Evolutionary conservation across 2,113 vertebrate species (phyloP).

Genomic region (Pholis gunnellus): DNA sequence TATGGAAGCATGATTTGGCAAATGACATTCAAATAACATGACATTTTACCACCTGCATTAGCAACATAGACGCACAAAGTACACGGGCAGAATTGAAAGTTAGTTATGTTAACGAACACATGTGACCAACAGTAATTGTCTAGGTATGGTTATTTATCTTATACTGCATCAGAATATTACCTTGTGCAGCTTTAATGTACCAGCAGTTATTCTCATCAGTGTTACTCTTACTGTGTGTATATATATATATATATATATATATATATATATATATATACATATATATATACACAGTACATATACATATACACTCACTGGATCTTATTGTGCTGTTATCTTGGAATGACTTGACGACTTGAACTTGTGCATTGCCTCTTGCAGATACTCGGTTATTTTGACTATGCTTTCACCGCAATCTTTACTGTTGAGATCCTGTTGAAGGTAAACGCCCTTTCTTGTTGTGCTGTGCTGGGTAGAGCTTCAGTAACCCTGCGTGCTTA

Average conservation of each 20-base stretch:
- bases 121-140: neutral
- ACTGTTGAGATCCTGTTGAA: conserved; percentile 99
- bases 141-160: neutral
- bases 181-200: conserved; percentile 7
- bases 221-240: neutral
- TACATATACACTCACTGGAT: neutral
- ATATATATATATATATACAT: too few species aligned
- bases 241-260: too few species aligned
- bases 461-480: conserved; percentile 74
- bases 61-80: neutral
- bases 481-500: conserved; percentile 77
- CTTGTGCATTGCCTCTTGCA: conserved; percentile 90
- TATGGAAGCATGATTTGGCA: neutral
- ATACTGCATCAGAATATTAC: neutral
- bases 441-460: conserved; percentile 88
- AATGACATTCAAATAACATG: neutral
- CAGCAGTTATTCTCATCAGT: neutral
- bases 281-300: too few species aligned
- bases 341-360: conserved; percentile 66
- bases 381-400: conserved; percentile 99
- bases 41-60: neutral
- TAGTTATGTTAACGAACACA: neutral
- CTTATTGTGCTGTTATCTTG: conserved; percentile 42
- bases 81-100: neutral
- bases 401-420: conserved; percentile 99